Evolutionary conservation across 2,113 vertebrate genomes (phyloP), one percentile per base, ranked within the genome.

Genomic region (Corvus cornix): DNA sequence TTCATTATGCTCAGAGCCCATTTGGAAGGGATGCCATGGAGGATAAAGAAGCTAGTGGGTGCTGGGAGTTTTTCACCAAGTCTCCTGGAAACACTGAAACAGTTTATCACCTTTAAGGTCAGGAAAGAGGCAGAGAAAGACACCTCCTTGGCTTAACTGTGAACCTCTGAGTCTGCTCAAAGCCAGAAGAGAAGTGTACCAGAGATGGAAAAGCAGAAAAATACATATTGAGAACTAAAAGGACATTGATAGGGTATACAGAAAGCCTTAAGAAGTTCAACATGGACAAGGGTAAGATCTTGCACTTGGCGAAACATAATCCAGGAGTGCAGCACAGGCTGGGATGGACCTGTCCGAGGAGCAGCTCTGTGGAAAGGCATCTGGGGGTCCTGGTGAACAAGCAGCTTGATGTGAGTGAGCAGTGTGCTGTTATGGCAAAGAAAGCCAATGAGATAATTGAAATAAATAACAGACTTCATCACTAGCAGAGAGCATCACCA

Each of bases 391-490:
- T 73, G 30, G 46, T 59, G 52, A 37, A 31, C 24, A 46, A 41
- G 15, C 41, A 62, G 68, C 41, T 62, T 48, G 12, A 10, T 35
- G 23, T 10, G 46, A 60, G 53, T 12, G 22, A 68, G 55, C 26
- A 74, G 18, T 10, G 35, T 15, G 30, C 48, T 55, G n/a, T 7
- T 33, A 20, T 2, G 6, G 43, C 62, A 75, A 69, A 69, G 48
- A 16, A 49, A 75, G 27, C 35, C 76, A 56, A 5, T 0, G 0
- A 16, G 41, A 26, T 13, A n/a, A 28, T 4, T 41, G 41, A 24
- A 13, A 41, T 10, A 24, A 13, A 41, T 10, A 27, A 73, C 21
- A 31, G 41, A 41, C 10, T 49, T 26, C 67, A 80, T 41, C 14
- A 18, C 11, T 33, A 39, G 44, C 52, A 73, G 46, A 73, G 30